phyloP scores from a whole-genome alignment of 2,888 invertebrate genomes.

The Pachymerium ferrugineum region DNA sequence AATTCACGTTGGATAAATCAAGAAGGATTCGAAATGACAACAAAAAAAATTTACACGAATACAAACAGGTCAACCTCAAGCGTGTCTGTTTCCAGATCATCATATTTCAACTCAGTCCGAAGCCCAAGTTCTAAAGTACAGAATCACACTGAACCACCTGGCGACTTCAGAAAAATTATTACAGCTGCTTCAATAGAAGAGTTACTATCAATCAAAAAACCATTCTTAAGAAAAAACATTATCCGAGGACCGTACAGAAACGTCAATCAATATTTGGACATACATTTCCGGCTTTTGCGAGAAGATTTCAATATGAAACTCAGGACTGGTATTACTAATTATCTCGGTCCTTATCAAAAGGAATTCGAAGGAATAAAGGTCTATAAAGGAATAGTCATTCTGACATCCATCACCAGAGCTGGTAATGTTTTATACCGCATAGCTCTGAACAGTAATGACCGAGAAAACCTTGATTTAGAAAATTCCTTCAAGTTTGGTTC shows the following conservation, averaged over 20 bases:
- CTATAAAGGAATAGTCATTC: neutral
- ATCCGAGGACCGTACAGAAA: slow-evolving; percentile 58
- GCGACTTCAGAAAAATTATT: slow-evolving; percentile 46
- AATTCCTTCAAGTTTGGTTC: slow-evolving; percentile 27
- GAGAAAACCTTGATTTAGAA: slow-evolving; percentile 17
- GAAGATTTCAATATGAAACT: slow-evolving; percentile 75
- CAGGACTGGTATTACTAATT: slow-evolving; percentile 59
- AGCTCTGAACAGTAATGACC: neutral
- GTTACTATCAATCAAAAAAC: slow-evolving; percentile 42
- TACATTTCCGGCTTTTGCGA: slow-evolving; percentile 67
- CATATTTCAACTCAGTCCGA: too few relatives aligned
- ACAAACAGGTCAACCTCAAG: too few relatives aligned
- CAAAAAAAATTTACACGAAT: too few relatives aligned
- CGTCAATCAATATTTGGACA: slow-evolving; percentile 67
- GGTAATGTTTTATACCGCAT: neutral
- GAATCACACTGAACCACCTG: too few relatives aligned
- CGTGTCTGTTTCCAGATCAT: too few relatives aligned
- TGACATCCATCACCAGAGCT: neutral
- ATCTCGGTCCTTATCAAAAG: slow-evolving; percentile 41
- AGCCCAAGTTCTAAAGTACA: too few relatives aligned
- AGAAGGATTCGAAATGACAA: too few relatives aligned
- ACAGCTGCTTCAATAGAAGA: slow-evolving; percentile 46
- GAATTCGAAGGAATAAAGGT: neutral
- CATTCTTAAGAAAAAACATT: slow-evolving; percentile 57
- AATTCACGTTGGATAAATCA: too few relatives aligned